phyloP scores from a whole-genome alignment of 2,888 invertebrate genomes.

The Pollenia angustigena region DNA sequence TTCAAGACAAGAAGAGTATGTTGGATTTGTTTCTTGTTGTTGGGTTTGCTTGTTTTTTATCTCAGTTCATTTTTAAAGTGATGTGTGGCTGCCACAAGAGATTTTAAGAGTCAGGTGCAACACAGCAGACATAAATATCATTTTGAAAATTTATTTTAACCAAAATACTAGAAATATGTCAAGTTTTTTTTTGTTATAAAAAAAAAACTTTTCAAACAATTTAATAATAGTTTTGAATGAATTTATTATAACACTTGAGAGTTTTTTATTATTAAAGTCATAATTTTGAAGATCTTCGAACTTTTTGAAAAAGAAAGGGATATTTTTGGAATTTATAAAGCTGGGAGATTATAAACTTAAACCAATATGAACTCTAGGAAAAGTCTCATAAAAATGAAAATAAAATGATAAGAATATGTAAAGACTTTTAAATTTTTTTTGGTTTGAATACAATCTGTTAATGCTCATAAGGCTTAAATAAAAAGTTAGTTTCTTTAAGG shows the following conservation, averaged over 20 bases:
- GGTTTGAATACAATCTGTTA: too few species aligned
- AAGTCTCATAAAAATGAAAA: background rate
- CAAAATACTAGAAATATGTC: slow-evolving; percentile 40
- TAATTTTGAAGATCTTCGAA: slow-evolving; percentile 1
- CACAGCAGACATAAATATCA: slow-evolving; percentile 45
- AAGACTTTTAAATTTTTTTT: too few species aligned
- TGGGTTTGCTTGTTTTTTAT: slow-evolving; percentile 6
- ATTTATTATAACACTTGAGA: slow-evolving; percentile 3
- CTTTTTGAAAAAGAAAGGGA: background rate
- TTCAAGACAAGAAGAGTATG: background rate
- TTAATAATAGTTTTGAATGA: slow-evolving; percentile 1
- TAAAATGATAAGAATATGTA: too few species aligned
- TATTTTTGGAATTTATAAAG: background rate
- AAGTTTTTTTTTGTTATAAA: slow-evolving; percentile 20
- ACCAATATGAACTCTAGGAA: background rate
- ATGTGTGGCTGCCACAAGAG: slow-evolving; percentile 50
- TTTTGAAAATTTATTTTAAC: slow-evolving; percentile 14
- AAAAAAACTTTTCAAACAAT: background rate
- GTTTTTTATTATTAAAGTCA: background rate
- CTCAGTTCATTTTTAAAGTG: slow-evolving; percentile 15
- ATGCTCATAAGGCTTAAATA: too few species aligned
- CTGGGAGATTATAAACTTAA: background rate
- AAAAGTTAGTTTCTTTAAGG: too few species aligned
- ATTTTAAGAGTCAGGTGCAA: slow-evolving; percentile 60
- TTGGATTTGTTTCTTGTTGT: slow-evolving; percentile 9